Base-by-base conservation (phyloP, 2,113 vertebrate genomes). In the Canis aureus region DNA sequence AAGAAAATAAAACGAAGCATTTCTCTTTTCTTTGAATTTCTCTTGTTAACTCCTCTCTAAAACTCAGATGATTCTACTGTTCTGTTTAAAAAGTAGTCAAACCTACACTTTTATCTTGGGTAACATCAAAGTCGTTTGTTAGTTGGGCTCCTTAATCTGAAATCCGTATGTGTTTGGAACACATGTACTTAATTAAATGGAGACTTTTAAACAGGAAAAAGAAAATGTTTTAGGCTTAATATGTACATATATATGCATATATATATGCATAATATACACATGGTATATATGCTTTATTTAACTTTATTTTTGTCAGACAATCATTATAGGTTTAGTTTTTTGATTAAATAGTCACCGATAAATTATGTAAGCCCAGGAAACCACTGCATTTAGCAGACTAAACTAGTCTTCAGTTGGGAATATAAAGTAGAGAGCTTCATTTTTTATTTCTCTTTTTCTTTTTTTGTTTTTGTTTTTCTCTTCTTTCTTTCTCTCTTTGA, bases 41-140 rank as follows among this genome's bases (percentile, higher is more conserved):
- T 69, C n/a, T 53, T 94, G 80, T 17, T 93, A 87, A 89, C 53
- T 87, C 60, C 29, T 88, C 8, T 76, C 67, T 27, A 62, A 90
- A 53, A 69, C 2, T 76, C 91, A 92, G 60, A 20, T 71, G 32
- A 69, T 69, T 78, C 23, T 43, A 29, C 66, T 91, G 2, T 53
- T 78, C 67, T 81, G 23, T 89, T 86, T 92, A 32, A 93, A 43
- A 79, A 84, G 27, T 43, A 17, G 13, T 73, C 15, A 69, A 23
- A 84, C 2, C 9, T 62, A n/a, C 64, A 23, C 23, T 73, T 71
- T 89, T 49, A 62, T 66, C 35, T 82, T 85, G 53, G 25, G 29
- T 32, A 43, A 27, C 66, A 25, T 49, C 43, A 55, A 55, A 55
- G 11, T n/a, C 84, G 0, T 81, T 87, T 62, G 29, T 35, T 71